Evolutionary conservation across 2,888 invertebrate genomes (phyloP).

Genomic region (Camptogramma bilineatum): DNA sequence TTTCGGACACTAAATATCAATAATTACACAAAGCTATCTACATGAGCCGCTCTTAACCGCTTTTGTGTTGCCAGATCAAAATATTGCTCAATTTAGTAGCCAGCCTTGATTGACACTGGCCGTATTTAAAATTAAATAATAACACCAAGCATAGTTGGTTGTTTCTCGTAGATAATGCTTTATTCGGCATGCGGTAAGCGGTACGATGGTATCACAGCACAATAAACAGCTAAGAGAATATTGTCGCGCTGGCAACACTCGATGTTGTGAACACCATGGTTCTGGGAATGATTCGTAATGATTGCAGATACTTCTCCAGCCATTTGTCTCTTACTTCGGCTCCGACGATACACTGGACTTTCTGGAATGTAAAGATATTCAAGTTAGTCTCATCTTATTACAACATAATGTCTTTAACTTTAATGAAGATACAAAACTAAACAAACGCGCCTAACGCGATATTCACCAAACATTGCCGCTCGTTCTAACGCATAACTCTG

Average conservation of each 20-base stretch:
- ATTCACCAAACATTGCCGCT: too few relatives aligned
- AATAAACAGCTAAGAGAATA: slow-evolving; percentile 45
- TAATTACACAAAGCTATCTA: slow-evolving; percentile 85
- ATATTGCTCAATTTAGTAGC: slow-evolving; percentile 31
- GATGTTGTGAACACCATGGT: slow-evolving; percentile 66
- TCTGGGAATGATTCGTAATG: slow-evolving; percentile 80
- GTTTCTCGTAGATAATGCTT: slow-evolving; percentile 16
- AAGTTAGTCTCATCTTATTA: background rate
- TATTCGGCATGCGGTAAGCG: slow-evolving; percentile 29
- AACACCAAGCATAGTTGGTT: slow-evolving; percentile 24
- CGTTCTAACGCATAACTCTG: too few relatives aligned
- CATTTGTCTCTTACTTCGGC: slow-evolving; percentile 67
- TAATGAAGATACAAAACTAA: too few relatives aligned
- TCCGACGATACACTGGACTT: slow-evolving; percentile 71
- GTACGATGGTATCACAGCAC: slow-evolving; percentile 43
- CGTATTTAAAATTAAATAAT: slow-evolving; percentile 19
- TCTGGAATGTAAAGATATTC: slow-evolving; percentile 49
- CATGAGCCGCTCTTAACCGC: slow-evolving; percentile 78
- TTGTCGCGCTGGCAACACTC: slow-evolving; percentile 64
- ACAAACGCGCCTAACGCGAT: too few relatives aligned
- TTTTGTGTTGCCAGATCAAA: slow-evolving; percentile 58
- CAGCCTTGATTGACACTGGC: slow-evolving; percentile 38
- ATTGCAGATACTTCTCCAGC: slow-evolving; percentile 70
- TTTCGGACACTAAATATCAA: slow-evolving; percentile 82
- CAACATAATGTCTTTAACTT: too few relatives aligned